A percentile compares a stretch with the other conserved stretches of the same genome.
Conservation (phyloP, 1,140 invertebrate species). For the Mycetomoellerius zeteki region DNA sequence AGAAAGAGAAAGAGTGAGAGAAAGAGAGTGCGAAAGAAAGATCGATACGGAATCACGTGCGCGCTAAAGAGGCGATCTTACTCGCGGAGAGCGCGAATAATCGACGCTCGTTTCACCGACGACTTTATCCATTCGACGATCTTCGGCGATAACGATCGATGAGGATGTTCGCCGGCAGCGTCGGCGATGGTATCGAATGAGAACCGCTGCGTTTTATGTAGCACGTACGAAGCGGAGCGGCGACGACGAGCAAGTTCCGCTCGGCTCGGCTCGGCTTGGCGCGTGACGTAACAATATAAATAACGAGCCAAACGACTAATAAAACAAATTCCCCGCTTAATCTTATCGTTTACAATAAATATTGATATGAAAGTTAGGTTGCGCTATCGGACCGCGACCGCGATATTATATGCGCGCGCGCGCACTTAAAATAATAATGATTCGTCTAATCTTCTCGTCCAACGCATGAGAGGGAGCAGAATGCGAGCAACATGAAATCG, state of each 20-base stretch:
- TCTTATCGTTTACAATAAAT: constrained; percentile 85
- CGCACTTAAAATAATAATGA: constrained; percentile 80
- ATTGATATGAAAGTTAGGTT: constrained; percentile 83
- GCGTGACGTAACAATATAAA: constrained; percentile 84
- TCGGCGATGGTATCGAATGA: constrained; percentile 56
- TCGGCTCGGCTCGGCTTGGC: constrained; percentile 65
- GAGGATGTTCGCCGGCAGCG: neutral
- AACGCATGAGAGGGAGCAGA: constrained; percentile 10
- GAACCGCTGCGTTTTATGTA: constrained; percentile 80
- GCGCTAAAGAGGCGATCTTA: constrained; percentile 52
- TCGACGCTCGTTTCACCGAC: constrained; percentile 41
- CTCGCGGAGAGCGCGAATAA: constrained; percentile 39
- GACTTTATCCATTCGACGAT: constrained; percentile 52
- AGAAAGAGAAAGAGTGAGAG: neutral
- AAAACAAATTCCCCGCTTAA: constrained; percentile 80
- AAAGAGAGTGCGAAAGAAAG: neutral
- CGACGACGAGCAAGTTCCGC: constrained; percentile 60
- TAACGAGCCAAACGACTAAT: constrained; percentile 73
- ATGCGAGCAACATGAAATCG: neutral
- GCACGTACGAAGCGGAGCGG: constrained; percentile 73
- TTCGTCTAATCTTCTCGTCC: constrained; percentile 77
- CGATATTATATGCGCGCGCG: constrained; percentile 68
- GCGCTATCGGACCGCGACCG: constrained; percentile 74
- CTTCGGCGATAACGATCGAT: constrained; percentile 48
- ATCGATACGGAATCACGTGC: constrained; percentile 58